Conservation (phyloP, 2,888 invertebrate genomes). For the Andrena haemorrhoa region DNA sequence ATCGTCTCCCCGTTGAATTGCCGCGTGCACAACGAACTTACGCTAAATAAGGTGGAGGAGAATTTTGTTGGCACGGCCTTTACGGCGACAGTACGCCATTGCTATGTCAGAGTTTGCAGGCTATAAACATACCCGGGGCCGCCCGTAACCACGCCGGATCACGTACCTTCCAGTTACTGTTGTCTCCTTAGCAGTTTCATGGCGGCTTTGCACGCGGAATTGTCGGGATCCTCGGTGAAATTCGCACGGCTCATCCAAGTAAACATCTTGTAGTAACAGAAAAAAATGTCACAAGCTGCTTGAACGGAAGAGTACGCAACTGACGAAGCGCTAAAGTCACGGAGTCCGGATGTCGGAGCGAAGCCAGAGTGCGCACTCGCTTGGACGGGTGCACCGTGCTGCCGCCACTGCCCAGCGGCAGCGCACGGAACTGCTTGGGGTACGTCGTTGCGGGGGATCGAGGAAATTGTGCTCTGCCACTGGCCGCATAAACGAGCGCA, state of each 20-base stretch:
- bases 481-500: not conserved
- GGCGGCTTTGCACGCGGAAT: constrained; percentile 78
- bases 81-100: constrained; percentile 82
- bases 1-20: constrained; percentile 32
- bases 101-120: constrained; percentile 83
- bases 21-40: constrained; percentile 54
- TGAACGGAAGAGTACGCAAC: constrained; percentile 82
- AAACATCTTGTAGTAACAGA: constrained; percentile 86
- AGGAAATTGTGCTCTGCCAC: not conserved
- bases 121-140: constrained; percentile 82
- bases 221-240: constrained; percentile 77
- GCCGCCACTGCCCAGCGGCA: constrained; percentile 25
- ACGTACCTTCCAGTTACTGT: constrained; percentile 80
- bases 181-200: constrained; percentile 78
- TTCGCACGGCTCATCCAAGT: constrained; percentile 85
- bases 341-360: constrained; percentile 73
- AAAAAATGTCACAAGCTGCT: constrained; percentile 85
- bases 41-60: constrained; percentile 55
- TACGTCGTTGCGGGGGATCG: not conserved
- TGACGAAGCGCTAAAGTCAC: constrained; percentile 77
- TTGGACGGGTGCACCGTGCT: constrained; percentile 24
- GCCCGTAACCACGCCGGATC: constrained; percentile 61
- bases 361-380: constrained; percentile 60
- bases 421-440: not conserved
- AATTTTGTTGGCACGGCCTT: constrained; percentile 70